These are phyloP conservation scores for Varanus komodoensis DNA, from an alignment of 2,113 vertebrate genomes.

Conservation along the genomic window DNA sequence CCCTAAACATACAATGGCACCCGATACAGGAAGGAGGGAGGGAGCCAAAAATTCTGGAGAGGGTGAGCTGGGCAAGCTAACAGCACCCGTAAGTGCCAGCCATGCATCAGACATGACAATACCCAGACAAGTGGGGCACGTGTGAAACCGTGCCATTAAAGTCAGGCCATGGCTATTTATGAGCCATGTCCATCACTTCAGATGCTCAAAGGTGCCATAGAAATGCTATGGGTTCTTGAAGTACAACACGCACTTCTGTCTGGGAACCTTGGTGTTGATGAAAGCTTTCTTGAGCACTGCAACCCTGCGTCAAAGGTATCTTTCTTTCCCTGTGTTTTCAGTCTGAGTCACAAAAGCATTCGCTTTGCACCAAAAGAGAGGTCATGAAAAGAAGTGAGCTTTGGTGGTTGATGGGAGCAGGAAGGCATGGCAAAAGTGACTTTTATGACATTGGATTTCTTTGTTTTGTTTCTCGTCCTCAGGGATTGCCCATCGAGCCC, in stretches of 20 bases:
- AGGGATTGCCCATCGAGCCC: neutral
- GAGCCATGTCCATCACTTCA: neutral
- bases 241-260: conserved; percentile 35
- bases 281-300: conserved; percentile 49
- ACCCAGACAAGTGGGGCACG: too few species aligned
- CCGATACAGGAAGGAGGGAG: too few species aligned
- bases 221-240: neutral
- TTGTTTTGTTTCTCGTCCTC: conserved; percentile 36
- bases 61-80: too few species aligned
- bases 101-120: too few species aligned
- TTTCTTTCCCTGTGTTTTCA: conserved; percentile 38
- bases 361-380: conserved; percentile 56
- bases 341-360: conserved; percentile 58
- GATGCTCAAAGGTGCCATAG: neutral
- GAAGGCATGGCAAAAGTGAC: conserved; percentile 41
- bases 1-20: too few species aligned
- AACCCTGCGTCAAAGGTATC: neutral
- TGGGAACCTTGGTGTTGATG: conserved; percentile 57
- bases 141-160: too few species aligned
- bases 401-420: conserved; percentile 46
- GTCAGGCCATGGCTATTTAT: too few species aligned
- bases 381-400: conserved; percentile 37
- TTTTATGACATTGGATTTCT: conserved; percentile 65
- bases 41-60: too few species aligned
- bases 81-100: too few species aligned